Evolutionary conservation across 2,888 invertebrate genomes (phyloP).

Genomic region (Orgyia antiqua): DNA sequence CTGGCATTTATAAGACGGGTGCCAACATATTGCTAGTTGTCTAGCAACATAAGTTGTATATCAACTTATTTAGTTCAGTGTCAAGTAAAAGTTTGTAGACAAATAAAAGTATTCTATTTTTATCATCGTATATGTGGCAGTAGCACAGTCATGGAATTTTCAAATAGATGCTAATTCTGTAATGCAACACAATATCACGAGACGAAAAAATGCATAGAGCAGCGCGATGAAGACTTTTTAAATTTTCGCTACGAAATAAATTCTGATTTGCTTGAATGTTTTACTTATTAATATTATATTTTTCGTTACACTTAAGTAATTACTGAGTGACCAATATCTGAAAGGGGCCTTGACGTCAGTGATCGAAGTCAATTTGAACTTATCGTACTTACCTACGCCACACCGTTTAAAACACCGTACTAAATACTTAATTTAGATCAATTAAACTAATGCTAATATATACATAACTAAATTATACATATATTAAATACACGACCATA

Average conservation of each 20-base stretch:
- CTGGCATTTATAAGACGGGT: too few relatives aligned
- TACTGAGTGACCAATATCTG: background rate
- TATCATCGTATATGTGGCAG: conserved; percentile 9
- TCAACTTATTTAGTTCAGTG: conserved; percentile 13
- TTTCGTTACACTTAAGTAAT: background rate
- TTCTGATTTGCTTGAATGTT: background rate
- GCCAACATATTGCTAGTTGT: too few relatives aligned
- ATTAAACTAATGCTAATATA: too few relatives aligned
- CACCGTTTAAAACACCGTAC: too few relatives aligned
- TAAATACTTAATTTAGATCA: too few relatives aligned
- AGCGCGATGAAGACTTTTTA: background rate
- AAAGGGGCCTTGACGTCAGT: too few relatives aligned
- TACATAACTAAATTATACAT: too few relatives aligned
- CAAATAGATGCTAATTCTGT: conserved; percentile 24
- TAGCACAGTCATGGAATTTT: conserved; percentile 17
- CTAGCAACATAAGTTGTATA: too few relatives aligned
- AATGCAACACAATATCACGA: background rate
- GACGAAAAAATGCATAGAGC: background rate
- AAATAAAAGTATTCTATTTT: conserved; percentile 8
- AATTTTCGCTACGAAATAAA: too few relatives aligned
- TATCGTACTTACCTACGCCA: too few relatives aligned
- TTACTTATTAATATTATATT: background rate
- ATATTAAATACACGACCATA: too few relatives aligned
- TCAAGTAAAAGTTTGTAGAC: conserved; percentile 14
- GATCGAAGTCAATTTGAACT: too few relatives aligned